Evolutionary conservation across 2,888 invertebrate genomes (phyloP).

Genomic region (Erebia palarica): DNA sequence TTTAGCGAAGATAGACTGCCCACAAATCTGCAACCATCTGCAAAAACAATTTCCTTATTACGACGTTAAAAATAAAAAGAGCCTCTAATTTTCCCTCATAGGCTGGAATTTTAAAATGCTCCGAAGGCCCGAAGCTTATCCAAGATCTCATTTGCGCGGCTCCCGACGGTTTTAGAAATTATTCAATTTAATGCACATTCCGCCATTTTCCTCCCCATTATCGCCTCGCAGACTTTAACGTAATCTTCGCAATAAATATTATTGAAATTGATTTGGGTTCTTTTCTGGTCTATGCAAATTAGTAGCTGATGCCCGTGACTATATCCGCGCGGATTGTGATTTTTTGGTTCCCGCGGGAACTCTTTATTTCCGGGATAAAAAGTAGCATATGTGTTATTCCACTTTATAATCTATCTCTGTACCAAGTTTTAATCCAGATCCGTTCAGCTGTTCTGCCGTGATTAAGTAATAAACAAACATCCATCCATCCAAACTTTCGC

Average conservation of each 20-base stretch:
- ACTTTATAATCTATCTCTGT: no score
- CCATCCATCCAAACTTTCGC: no score
- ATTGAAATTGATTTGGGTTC: slow-evolving; percentile 47
- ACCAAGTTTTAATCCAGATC: no score
- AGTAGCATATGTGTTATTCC: no score
- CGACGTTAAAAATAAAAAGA: slow-evolving; percentile 7
- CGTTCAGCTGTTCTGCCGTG: no score
- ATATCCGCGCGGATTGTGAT: no score
- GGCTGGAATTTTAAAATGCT: slow-evolving; percentile 52
- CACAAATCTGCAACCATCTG: slow-evolving; percentile 1
- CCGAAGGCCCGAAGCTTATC: slow-evolving; percentile 58
- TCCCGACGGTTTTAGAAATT: slow-evolving; percentile 61
- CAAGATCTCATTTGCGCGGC: slow-evolving; percentile 64
- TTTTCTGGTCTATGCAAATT: slow-evolving; percentile 4
- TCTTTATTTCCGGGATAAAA: no score
- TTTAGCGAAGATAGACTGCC: no score
- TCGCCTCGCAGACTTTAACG: slow-evolving; percentile 57
- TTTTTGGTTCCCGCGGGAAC: no score
- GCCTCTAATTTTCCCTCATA: slow-evolving; percentile 37
- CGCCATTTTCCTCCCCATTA: slow-evolving; percentile 64
- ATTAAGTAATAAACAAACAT: no score
- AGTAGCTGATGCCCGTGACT: no score
- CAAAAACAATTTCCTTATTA: slow-evolving; percentile 24
- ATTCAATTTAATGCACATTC: slow-evolving; percentile 72
- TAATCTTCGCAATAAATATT: slow-evolving; percentile 54